Base-by-base conservation (phyloP, 2,797 vertebrate genomes). In the Otus scops region DNA sequence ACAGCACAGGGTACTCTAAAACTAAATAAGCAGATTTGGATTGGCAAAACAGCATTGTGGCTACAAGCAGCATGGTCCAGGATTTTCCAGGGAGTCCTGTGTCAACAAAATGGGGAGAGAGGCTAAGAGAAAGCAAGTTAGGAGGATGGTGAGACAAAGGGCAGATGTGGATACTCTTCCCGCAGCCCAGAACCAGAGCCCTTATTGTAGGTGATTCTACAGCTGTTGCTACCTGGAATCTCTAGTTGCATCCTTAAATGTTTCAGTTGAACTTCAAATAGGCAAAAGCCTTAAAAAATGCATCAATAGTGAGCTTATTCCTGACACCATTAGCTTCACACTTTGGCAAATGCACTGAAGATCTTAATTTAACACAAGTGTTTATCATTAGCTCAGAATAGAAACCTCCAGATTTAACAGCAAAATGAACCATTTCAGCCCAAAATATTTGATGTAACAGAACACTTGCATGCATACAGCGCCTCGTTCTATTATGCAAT, bases 121-220 rank as follows among this genome's bases (percentile, higher is more conserved):
- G 18, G 47, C 20, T 85, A 14, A 41, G 15, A 39, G 50, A 87
- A 84, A 38, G 7, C 6, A 28, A 51, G 19, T 32, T 30, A 57
- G 51, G 30, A 27, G 26, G 36, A 78, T 0, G 0, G 10, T 43
- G 24, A 14, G 10, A 53, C 41, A 43, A 23, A 79, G 11, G 19
- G 18, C 8, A 74, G 16, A 5, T 84, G 11, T 53, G 24, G n/a
- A 5, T 69, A 36, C 13, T 45, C 11, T n/a, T 59, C 8, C 19
- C 21, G 19, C 7, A 75, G 43, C 24, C 39, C 47, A 51, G n/a
- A 78, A 39, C 3, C 57, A 21, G 21, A 70, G 26, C 50, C 13
- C 10, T 60, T 68, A 18, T 0, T 2, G 0, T 19, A 30, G 23
- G 4, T 57, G 10, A 54, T 85, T 82, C 47, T 83, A 22, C 11